phyloP scores from a whole-genome alignment of 2,797 vertebrate genomes.

The Passerculus sandwichensis region DNA sequence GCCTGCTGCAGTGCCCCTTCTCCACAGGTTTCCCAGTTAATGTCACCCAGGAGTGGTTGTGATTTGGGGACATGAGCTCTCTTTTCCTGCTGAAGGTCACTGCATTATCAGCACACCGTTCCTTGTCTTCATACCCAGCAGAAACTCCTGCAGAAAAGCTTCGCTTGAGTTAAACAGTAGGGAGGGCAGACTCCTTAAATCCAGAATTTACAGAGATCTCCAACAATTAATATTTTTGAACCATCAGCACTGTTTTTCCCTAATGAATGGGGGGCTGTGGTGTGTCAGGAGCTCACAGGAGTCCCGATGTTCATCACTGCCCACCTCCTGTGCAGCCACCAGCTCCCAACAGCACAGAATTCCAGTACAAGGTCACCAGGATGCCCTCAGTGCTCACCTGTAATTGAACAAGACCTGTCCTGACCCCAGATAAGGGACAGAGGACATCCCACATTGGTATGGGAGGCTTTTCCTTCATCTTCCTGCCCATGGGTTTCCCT shows the following conservation, averaged over 20 bases:
- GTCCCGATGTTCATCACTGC: accelerated
- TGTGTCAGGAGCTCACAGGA: background rate
- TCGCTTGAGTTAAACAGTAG: accelerated
- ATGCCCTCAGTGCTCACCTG: background rate
- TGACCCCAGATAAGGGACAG: background rate
- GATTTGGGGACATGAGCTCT: background rate
- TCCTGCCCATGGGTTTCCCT: accelerated
- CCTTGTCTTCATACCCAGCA: background rate
- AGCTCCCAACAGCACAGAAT: background rate
- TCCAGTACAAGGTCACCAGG: background rate
- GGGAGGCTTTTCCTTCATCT: background rate
- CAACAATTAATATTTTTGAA: background rate
- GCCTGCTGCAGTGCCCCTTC: background rate
- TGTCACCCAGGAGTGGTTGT: background rate
- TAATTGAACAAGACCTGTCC: background rate
- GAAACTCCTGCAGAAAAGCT: background rate
- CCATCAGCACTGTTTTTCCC: background rate
- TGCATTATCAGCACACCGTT: accelerated
- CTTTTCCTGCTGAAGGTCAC: background rate
- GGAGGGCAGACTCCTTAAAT: background rate
- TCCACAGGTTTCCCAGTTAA: background rate
- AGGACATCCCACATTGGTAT: accelerated
- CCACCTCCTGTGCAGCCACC: background rate
- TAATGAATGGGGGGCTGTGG: background rate
- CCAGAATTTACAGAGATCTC: background rate